A percentile compares a stretch with the other conserved stretches of the same genome.
These are phyloP conservation scores for Drosophila setosimentum DNA, from an alignment of 2,888 invertebrate genomes.

Conservation along the genomic window DNA sequence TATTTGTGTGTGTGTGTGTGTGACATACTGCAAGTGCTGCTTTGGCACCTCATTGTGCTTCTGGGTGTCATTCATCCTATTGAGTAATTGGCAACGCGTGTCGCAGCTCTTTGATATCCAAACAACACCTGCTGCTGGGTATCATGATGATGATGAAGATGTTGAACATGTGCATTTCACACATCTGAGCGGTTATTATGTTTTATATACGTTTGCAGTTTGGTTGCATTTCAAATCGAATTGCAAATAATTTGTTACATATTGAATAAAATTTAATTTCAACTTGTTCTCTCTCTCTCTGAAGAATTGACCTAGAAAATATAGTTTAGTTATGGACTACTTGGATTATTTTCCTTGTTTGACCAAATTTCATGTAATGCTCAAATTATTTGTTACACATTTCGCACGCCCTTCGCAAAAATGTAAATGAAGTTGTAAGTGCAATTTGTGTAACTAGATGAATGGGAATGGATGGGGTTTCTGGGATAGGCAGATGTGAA, in stretches of 20 bases:
- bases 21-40: slow-evolving; percentile 36
- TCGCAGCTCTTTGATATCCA: slow-evolving; percentile 5
- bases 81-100: slow-evolving; percentile 55
- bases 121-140: background rate
- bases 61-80: slow-evolving; percentile 61
- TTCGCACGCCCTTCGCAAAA: background rate
- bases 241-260: background rate
- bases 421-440: slow-evolving; percentile 58
- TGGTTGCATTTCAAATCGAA: background rate
- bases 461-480: slow-evolving; percentile 1
- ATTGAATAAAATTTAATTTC: background rate
- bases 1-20: slow-evolving; percentile 9
- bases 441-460: slow-evolving; percentile 44
- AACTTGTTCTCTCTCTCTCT: background rate
- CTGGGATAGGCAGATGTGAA: background rate
- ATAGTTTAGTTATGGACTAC: background rate
- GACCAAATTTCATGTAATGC: background rate
- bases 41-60: slow-evolving; percentile 49
- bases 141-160: background rate
- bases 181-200: background rate
- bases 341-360: background rate
- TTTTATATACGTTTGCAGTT: background rate
- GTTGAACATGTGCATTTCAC: background rate
- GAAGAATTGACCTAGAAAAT: background rate
- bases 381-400: background rate